Base-by-base conservation (phyloP, 2,888 invertebrate genomes). In the Oscheius sp. region DNA sequence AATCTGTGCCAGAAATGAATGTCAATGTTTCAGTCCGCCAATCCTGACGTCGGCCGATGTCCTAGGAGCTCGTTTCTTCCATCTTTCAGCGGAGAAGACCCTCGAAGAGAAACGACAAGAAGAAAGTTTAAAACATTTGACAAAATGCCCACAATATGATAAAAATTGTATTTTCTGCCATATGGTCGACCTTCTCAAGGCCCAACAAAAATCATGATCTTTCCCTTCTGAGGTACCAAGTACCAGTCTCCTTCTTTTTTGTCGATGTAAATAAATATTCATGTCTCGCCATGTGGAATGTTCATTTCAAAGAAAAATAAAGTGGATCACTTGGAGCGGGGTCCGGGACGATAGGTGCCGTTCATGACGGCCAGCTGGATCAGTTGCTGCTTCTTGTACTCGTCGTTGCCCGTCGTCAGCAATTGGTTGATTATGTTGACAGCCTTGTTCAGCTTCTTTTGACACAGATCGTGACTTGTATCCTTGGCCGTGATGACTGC, bases 321-420 rank as follows among this genome's bases (percentile, higher is more conserved):
- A 35, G 35, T 6, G 35, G 9, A 35, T 35, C 35, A 35, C 35
- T 35, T 35, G 35, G 3, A 6, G 35, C 35, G 35, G 35, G 35
- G 35, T 3, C 35, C 35, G 9, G 35, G 35, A 3, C 61, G 61
- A 18, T 61, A 61, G 43, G 61, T 61, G 6, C 61, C 61, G 5
- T 23, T 99, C 90, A 99, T 96, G 89, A 99, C 98, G 89, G 99
- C 98, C 89, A 99, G 92, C 56, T 99, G 98, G 96, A 99, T 63
- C n/a, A 99, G 92, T 91, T 99, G 99, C 89, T 96, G 93, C 91
- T 98, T 98, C 92, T 99, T 99, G 89, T 98, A 92, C 90, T 97
- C 98, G 91, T 99, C 99, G 92, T 99, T 98, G 69, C 96, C 95
- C 89, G 97, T 97, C 89, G 96, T 93, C 87, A 99, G 93, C 88